Conservation (phyloP, 2,888 invertebrate species). For the Mermis nigrescens region DNA sequence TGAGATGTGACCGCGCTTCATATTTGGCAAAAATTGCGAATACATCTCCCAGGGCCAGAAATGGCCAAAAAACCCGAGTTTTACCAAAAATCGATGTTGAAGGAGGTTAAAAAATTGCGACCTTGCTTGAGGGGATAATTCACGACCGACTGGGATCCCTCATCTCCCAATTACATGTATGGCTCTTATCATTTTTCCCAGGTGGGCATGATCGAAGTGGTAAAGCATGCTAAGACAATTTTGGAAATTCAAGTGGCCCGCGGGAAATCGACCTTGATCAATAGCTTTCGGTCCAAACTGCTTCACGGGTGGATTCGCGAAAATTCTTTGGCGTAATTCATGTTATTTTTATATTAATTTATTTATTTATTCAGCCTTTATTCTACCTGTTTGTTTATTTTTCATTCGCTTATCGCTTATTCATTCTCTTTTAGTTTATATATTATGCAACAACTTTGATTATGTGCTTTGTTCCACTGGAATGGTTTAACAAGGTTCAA, state of each 20-base stretch:
- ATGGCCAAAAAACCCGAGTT: too few relatives aligned
- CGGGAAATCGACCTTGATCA: constrained; percentile 32
- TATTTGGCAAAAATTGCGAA: too few relatives aligned
- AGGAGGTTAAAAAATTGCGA: background rate
- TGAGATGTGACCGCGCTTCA: too few relatives aligned
- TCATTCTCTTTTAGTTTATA: too few relatives aligned
- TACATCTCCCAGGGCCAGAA: too few relatives aligned
- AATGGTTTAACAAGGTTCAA: too few relatives aligned
- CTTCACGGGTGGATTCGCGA: constrained; percentile 41
- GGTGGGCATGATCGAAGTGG: constrained; percentile 40
- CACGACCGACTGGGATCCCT: background rate
- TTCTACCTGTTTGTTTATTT: constrained; percentile 19
- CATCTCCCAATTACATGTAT: background rate
- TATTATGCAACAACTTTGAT: too few relatives aligned
- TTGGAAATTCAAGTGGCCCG: constrained; percentile 41
- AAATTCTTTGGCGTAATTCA: too few relatives aligned
- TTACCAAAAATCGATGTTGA: too few relatives aligned
- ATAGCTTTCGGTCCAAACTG: constrained; percentile 28
- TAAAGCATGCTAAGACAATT: constrained; percentile 42
- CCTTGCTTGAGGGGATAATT: background rate
- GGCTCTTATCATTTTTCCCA: constrained; percentile 12
- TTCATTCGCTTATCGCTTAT: background rate
- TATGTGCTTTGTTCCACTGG: too few relatives aligned
- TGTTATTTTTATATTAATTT: too few relatives aligned
- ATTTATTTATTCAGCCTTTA: too few relatives aligned